Evolutionary conservation across 2,888 invertebrate species (phyloP), one percentile per base, ranked within the genome.

Genomic region (Folsomia candida): DNA sequence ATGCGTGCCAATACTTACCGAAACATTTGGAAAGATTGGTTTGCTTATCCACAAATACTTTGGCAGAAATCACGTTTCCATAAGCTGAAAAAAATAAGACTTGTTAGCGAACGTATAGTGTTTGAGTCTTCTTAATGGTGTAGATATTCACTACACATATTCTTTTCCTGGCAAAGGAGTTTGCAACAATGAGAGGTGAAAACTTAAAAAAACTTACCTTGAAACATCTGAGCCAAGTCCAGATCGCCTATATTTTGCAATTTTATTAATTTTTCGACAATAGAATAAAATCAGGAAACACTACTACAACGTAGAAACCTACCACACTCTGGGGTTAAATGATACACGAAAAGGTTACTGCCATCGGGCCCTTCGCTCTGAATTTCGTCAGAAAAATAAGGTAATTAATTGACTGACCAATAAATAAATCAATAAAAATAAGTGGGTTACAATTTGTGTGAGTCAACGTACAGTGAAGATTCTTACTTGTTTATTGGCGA

Each of bases 1-100:
- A n/a, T n/a, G n/a, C n/a, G n/a, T n/a, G n/a, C n/a, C n/a, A n/a
- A n/a, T n/a, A 83, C 86, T 84, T 81, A 88, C 96, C 97, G 86
- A 99, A 99, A 87, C 99, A 99, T 88, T 99, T 99, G 84, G 97
- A 98, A 83, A 97, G 89, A 87, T 97, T 97, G 82, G 99, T 99
- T 85, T 96, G 94, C 87, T 97, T 98, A 88, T 99, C 99, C 86
- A 99, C 97, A 88, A 98, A 99, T 86, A 99, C 99, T 89, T 99
- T 99, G 82, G 98, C 97, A 81, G 98, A 98, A 83, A 99, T 90
- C 83, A 99, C 95, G 85, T 91, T 94, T 82, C 99, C 99, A 86
- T 97, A 99, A 76, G 97, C 95, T 83, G 93, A 87, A 88, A n/a
- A n/a, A n/a, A n/a, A n/a, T n/a, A n/a, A n/a, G n/a, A n/a, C n/a